Base-by-base conservation (phyloP, 2,113 vertebrate species). In the Scolopax mira region DNA sequence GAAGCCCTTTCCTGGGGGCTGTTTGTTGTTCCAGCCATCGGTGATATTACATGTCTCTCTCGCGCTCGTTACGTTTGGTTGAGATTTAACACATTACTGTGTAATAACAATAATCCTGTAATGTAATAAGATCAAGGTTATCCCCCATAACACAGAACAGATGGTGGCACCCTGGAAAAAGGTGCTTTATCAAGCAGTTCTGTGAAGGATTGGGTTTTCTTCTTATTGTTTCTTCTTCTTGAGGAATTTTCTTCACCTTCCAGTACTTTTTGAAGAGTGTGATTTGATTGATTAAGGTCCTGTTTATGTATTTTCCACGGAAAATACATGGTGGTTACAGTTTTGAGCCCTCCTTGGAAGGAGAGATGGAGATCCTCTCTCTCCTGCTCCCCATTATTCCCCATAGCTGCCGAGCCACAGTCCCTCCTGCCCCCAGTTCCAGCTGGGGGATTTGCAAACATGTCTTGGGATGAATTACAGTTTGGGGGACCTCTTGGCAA, bases 41-140 rank as follows among this genome's bases (percentile, higher is more conserved):
- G 39, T 71, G 62, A 83, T 85, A 79, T n/a, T 62, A 55, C 0
- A 0, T 41, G 24, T 84, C 30, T 91, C 46, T 71, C 73, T 57
- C 4, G 1, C 0, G 0, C 52, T 91, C 69, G n/a, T 35, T 92
- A n/a, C 39, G 37, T 94, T 92, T 75, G 85, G 23, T 94, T 94
- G 65, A 93, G 66, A 73, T 96, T 85, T 91, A 89, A 65, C 75
- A 74, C 62, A 79, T 41, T 87, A 82, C 51, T 74, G 31, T 71
- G 41, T 61, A 91, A 89, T 90, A 93, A 93, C 83, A 96, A 44
- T 60, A 91, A 89, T 90, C n/a, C 35, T 91, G 60, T 92, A 89
- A 83, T 78, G 49, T 89, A 89, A 85, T 91, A 91, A 82, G 54
- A 96, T 91, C 62, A 69, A 85, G 78, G 64, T 92, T 95, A 90